A percentile compares a stretch with the other conserved stretches of the same genome.
phyloP scores from a whole-genome alignment of 92 coral and sea anemone species.

The Porites divaricata region DNA sequence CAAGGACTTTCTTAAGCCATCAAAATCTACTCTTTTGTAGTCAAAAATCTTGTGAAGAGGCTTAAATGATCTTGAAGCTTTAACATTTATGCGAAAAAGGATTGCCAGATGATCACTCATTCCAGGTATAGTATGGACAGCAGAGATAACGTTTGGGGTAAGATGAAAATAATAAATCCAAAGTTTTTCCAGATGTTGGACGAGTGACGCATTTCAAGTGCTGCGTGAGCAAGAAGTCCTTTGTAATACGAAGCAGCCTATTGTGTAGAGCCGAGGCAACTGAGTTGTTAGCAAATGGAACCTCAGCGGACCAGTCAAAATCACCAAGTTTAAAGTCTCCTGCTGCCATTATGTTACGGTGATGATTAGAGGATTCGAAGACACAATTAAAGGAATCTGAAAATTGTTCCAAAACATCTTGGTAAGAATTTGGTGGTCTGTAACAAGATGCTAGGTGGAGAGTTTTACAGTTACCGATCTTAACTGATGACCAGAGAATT shows the following conservation, averaged over 20 bases:
- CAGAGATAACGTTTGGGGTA: constrained; percentile 3
- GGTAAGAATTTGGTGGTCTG: constrained; percentile 48
- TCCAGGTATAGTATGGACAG: constrained; percentile 15
- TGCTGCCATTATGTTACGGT: constrained; percentile 46
- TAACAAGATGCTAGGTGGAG: constrained; percentile 39
- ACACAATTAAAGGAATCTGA: constrained; percentile 35
- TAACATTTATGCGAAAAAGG: constrained; percentile 34
- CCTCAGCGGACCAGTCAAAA: constrained; percentile 51
- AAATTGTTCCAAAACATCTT: constrained; percentile 45
- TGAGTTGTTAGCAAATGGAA: constrained; percentile 11
- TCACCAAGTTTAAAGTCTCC: constrained; percentile 64
- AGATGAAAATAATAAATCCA: too few relatives aligned
- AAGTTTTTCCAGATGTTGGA: too few relatives aligned
- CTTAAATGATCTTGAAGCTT: background rate
- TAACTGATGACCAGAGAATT: constrained; percentile 40
- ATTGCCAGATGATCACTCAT: constrained; percentile 52
- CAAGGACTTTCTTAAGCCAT: constrained; percentile 32
- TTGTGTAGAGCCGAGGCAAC: too few relatives aligned
- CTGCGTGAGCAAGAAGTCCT: too few relatives aligned
- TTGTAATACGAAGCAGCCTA: too few relatives aligned
- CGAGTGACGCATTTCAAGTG: too few relatives aligned
- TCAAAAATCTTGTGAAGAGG: constrained; percentile 30
- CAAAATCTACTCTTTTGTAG: constrained; percentile 47
- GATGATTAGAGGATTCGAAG: constrained; percentile 27
- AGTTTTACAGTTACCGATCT: constrained; percentile 26